phyloP scores from a whole-genome alignment of 1,140 invertebrate species.

The Brachionus plicatilis region DNA sequence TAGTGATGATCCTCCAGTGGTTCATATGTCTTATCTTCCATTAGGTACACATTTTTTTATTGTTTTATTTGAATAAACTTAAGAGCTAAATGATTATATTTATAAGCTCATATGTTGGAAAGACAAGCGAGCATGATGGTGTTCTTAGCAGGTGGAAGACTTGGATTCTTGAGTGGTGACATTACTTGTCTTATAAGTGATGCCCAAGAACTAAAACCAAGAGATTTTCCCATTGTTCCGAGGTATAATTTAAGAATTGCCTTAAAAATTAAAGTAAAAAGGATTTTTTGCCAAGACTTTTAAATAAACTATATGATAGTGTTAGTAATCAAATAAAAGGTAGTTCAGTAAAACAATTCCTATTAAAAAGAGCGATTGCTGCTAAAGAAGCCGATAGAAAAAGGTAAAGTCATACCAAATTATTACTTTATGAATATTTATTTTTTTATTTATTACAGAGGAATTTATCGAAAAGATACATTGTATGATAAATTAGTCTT shows the following conservation, averaged over 20 bases:
- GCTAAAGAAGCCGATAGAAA: constrained; percentile 38
- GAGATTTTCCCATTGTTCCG: constrained; percentile 87
- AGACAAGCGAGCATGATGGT: constrained; percentile 23
- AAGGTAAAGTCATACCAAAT: background rate
- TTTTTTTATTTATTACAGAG: background rate
- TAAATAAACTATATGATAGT: constrained; percentile 69
- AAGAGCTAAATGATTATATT: background rate
- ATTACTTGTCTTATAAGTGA: constrained; percentile 82
- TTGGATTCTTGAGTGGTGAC: constrained; percentile 89
- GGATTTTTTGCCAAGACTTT: constrained; percentile 58
- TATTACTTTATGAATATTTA: background rate
- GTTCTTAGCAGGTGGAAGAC: constrained; percentile 46
- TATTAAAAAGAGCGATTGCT: constrained; percentile 9
- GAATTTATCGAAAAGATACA: constrained; percentile 33
- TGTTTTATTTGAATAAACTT: background rate
- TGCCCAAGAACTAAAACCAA: constrained; percentile 82
- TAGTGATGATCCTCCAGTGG: background rate
- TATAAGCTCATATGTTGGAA: background rate
- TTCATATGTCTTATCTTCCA: constrained; percentile 38
- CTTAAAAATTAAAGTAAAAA: background rate
- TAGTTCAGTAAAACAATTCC: constrained; percentile 4
- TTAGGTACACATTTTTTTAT: background rate
- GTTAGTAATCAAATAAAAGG: constrained; percentile 10
- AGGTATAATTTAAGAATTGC: constrained; percentile 41
- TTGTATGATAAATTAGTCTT: constrained; percentile 71